phyloP scores from a whole-genome alignment of 2,888 invertebrate species.

The Exocentrus adspersus region DNA sequence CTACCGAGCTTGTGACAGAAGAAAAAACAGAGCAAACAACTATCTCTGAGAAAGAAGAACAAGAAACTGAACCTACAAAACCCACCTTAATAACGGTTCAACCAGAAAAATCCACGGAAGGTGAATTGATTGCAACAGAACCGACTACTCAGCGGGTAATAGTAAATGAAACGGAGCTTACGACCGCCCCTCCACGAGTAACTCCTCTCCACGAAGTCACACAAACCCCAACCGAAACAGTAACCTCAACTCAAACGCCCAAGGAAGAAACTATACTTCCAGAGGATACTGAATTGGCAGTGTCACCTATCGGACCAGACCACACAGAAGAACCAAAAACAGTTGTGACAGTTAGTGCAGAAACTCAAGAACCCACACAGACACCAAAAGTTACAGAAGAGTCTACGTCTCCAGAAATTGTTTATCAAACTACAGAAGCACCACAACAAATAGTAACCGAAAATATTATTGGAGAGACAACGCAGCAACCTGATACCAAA shows the following conservation, averaged over 20 bases:
- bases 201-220: not conserved
- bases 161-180: slow-evolving; percentile 14
- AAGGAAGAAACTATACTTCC: not conserved
- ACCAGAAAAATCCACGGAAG: slow-evolving; percentile 10
- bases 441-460: slow-evolving; percentile 1
- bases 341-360: slow-evolving; percentile 5
- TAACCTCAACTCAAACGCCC: not conserved
- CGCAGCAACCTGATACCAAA: not conserved
- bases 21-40: slow-evolving; percentile 31
- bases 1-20: slow-evolving; percentile 22
- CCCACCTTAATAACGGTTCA: not conserved
- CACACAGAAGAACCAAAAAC: not conserved
- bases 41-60: slow-evolving; percentile 9
- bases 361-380: not conserved
- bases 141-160: slow-evolving; percentile 3
- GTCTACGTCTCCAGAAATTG: not conserved
- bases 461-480: not conserved
- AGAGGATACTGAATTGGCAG: not conserved
- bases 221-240: not conserved
- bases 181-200: not conserved
- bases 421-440: slow-evolving; percentile 16
- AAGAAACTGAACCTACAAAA: slow-evolving; percentile 11
- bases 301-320: not conserved
- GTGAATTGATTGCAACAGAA: not conserved
- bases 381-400: not conserved